A percentile compares a stretch with the other conserved stretches of the same genome.
These are phyloP conservation scores for Elgaria multicarinata DNA, from an alignment of 2,113 vertebrate species.

Conservation along the genomic window DNA sequence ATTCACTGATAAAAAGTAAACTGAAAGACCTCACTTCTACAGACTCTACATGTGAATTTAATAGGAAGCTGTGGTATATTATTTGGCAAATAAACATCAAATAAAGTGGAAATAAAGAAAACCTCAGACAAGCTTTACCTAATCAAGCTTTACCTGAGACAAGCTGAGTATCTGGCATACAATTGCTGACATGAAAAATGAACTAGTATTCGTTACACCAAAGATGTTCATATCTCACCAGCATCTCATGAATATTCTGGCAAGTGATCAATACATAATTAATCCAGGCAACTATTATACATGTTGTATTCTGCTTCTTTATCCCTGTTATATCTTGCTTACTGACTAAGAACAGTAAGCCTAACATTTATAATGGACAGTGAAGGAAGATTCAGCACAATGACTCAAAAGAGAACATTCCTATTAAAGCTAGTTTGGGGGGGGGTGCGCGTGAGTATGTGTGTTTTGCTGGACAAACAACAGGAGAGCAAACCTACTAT, in stretches of 20 bases:
- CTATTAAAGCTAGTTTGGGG: background rate
- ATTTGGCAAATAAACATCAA: background rate
- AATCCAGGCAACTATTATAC: conserved; percentile 33
- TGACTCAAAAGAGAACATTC: background rate
- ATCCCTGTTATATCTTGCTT: background rate
- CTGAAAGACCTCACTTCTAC: background rate
- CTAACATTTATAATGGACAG: background rate
- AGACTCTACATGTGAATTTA: background rate
- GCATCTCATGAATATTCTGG: conserved; percentile 43
- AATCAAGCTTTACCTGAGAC: no score
- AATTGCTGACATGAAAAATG: conserved; percentile 38
- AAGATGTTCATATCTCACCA: conserved; percentile 29
- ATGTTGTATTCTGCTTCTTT: conserved; percentile 1
- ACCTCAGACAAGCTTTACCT: background rate
- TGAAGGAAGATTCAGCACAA: no score
- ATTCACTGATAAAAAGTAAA: no score
- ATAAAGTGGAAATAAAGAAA: background rate
- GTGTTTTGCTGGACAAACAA: background rate
- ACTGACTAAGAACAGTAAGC: conserved; percentile 36
- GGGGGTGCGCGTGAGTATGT: no score
- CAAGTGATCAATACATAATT: conserved; percentile 43
- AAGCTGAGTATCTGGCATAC: conserved; percentile 8
- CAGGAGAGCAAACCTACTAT: background rate
- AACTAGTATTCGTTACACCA: conserved; percentile 25
- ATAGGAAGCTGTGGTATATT: no score